Conservation (phyloP, 1,140 invertebrate genomes). For the Alviniconcha marisindica region DNA sequence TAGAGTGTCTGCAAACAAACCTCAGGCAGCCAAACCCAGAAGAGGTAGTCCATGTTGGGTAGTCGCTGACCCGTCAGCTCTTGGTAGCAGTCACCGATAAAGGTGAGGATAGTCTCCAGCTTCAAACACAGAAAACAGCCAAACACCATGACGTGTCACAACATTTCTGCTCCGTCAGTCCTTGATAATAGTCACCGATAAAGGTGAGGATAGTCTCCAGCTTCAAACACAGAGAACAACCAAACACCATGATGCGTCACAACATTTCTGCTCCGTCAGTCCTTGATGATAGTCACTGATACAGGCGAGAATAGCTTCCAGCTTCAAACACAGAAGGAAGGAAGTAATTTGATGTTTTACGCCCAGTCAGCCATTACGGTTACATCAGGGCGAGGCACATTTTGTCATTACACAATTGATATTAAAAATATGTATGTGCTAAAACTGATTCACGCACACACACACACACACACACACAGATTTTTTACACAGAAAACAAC, state of each 20-base stretch:
- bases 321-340: background rate
- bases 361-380: too few species aligned
- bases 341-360: too few species aligned
- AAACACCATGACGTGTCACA: too few species aligned
- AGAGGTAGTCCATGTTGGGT: conserved; percentile 19
- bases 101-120: background rate
- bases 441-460: too few species aligned
- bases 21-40: conserved; percentile 8
- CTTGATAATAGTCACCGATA: background rate
- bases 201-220: background rate
- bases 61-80: background rate
- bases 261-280: background rate
- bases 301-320: background rate
- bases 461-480: too few species aligned
- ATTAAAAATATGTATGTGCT: too few species aligned
- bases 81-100: background rate
- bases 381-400: too few species aligned
- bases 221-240: background rate
- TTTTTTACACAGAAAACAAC: too few species aligned
- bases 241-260: too few species aligned
- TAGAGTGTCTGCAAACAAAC: too few species aligned
- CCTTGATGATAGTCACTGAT: background rate
- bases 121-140: background rate
- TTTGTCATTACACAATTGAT: too few species aligned
- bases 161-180: background rate